These are phyloP conservation scores for Lysiphlebus fabarum DNA, from an alignment of 1,140 invertebrate genomes.

Conservation along the genomic window DNA sequence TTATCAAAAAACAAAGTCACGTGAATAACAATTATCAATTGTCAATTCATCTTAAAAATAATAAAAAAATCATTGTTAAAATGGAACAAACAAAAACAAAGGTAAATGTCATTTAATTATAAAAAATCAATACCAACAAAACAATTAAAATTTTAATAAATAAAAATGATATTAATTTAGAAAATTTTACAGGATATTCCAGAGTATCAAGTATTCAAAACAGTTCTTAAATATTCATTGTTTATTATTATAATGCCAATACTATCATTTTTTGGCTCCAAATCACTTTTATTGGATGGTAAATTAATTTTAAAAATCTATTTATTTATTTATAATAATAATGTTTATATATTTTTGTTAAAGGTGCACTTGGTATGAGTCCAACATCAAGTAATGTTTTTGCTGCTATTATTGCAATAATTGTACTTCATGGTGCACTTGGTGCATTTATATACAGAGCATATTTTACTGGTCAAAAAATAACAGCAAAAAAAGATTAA, in stretches of 20 bases:
- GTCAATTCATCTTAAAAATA: too few relatives aligned
- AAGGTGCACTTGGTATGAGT: slow-evolving; percentile 58
- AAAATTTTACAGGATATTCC: slow-evolving; percentile 38
- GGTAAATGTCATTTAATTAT: too few relatives aligned
- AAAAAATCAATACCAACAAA: too few relatives aligned
- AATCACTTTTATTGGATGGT: slow-evolving; percentile 52
- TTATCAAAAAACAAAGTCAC: too few relatives aligned
- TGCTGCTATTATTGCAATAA: slow-evolving; percentile 67
- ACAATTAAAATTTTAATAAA: too few relatives aligned
- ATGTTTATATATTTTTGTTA: slow-evolving; percentile 16
- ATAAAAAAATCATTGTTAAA: too few relatives aligned
- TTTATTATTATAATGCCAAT: slow-evolving; percentile 50
- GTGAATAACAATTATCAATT: too few relatives aligned
- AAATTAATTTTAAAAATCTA: slow-evolving; percentile 21
- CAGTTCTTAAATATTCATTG: slow-evolving; percentile 48
- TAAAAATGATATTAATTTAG: not conserved
- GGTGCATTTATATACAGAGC: slow-evolving; percentile 75
- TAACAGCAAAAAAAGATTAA: slow-evolving; percentile 42
- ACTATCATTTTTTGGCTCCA: slow-evolving; percentile 47
- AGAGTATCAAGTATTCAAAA: slow-evolving; percentile 48
- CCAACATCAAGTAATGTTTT: slow-evolving; percentile 69
- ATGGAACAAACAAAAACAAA: too few relatives aligned
- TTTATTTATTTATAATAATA: slow-evolving; percentile 15
- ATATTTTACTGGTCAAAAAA: slow-evolving; percentile 60
- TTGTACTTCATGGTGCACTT: slow-evolving; percentile 69